Conservation (phyloP, 2,888 invertebrate genomes). For the Tryphoninae sp. region DNA sequence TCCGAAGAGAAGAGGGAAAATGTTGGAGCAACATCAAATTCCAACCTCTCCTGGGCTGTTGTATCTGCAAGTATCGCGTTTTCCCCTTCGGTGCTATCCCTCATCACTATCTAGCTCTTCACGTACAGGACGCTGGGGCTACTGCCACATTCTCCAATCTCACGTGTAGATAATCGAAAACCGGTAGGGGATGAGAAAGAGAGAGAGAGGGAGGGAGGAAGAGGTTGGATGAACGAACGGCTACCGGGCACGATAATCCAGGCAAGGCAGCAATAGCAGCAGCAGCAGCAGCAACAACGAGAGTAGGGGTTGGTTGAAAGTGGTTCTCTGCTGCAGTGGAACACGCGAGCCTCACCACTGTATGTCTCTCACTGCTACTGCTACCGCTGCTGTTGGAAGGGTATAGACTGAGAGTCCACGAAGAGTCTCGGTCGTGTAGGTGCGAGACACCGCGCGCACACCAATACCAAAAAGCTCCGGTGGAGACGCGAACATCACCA, state of each 20-base stretch:
- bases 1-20: constrained; percentile 4
- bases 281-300: constrained; percentile 6
- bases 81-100: constrained; percentile 40
- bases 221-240: constrained; percentile 60
- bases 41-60: constrained; percentile 13
- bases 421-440: constrained; percentile 45
- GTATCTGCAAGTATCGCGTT: constrained; percentile 42
- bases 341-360: constrained; percentile 63
- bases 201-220: constrained; percentile 16
- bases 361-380: constrained; percentile 60
- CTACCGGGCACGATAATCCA: constrained; percentile 63
- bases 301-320: constrained; percentile 65
- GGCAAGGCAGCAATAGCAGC: constrained; percentile 9
- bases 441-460: constrained; percentile 44
- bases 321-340: constrained; percentile 59
- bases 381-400: constrained; percentile 20
- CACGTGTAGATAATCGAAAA: constrained; percentile 65
- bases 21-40: constrained; percentile 42
- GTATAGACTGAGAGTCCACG: constrained; percentile 35
- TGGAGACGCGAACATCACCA: constrained; percentile 2
- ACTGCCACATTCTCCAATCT: constrained; percentile 61
- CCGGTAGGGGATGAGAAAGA: constrained; percentile 33
- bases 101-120: constrained; percentile 43
- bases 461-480: constrained; percentile 25
- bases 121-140: constrained; percentile 24